Conservation (phyloP, 2,797 vertebrate genomes). For the Premnoplex brunnescens region DNA sequence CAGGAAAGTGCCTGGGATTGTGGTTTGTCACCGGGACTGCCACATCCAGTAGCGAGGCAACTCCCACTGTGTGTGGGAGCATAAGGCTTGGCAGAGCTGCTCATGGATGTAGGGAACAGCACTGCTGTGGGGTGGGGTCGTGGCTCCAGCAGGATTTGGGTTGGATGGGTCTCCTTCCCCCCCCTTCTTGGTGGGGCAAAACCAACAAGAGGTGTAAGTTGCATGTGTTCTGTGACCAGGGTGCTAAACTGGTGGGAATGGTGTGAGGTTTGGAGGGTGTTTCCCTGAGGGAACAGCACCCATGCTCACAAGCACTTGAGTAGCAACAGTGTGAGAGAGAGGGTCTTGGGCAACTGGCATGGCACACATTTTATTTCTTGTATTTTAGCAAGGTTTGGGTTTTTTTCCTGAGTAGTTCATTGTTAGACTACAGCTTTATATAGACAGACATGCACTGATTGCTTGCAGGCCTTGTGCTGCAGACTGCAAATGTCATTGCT, state of each 20-base stretch:
- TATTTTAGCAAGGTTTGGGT: background rate
- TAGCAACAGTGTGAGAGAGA: background rate
- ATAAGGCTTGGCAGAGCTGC: background rate
- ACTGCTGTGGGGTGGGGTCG: background rate
- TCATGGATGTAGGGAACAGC: background rate
- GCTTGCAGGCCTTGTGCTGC: background rate
- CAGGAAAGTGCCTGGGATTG: background rate
- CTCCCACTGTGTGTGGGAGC: background rate
- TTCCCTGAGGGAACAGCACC: background rate
- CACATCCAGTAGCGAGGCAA: background rate
- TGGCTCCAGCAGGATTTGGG: background rate
- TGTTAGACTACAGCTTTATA: background rate
- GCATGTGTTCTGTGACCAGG: accelerated
- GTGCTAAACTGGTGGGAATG: background rate
- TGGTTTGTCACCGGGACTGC: background rate
- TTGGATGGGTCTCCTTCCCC: background rate
- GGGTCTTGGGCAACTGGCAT: background rate
- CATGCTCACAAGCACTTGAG: background rate
- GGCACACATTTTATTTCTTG: background rate
- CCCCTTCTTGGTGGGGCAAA: background rate
- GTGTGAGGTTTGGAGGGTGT: background rate
- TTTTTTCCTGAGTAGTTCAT: background rate
- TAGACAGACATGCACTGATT: accelerated
- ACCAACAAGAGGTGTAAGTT: background rate
- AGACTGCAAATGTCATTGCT: background rate